Base-by-base conservation (phyloP, 2,888 invertebrate genomes). In the Colostygia pectinataria region DNA sequence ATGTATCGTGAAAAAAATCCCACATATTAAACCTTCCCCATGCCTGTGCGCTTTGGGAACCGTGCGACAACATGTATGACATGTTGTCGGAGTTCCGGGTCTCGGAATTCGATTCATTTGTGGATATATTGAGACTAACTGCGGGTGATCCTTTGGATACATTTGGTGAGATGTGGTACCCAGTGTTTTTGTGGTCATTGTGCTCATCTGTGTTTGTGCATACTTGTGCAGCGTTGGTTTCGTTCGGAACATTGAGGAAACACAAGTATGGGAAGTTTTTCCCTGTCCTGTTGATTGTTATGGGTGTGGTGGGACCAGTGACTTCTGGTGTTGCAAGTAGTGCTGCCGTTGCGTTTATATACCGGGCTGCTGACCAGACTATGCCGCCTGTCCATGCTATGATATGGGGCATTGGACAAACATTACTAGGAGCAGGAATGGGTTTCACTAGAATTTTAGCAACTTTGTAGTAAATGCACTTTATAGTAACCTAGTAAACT, bases 181-280 rank as follows among this genome's bases (percentile, higher is more conserved):
- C 97, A 77, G 95, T 98, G 78, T 98, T 98, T 89, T 91, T 98
- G 71, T 98, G 98, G 98, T 97, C 97, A 52, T 91, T 98, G 72
- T 96, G 97, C 80, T 98, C 98, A 8, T 98, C 98, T 39, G 93
- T 98, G 71, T 94, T 98, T 77, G 96, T 98, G 61, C 98, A 98
- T 83, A 95, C 94, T 41, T 95, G 97, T 77, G 98, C 98, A 47
- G 97, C 97, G 43, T 88, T 96, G 42, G 96, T 98, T 62, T 96
- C 98, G 36, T 97, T 98, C 78, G 95, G 95, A 56, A 97, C 97
- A 37, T 91, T 98, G 65, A 92, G 98, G 54, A 98, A 97, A 91
- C 98, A 98, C 83, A 97, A 96, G 85, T 96, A 97, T 82, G 98
- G 98, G 56, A 96, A 98, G 75, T 98, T 97, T 88, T 97, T 98